Evolutionary conservation across 2,113 vertebrate species (phyloP), one percentile per base, ranked within the genome.

Genomic region (Tachycineta bicolor): DNA sequence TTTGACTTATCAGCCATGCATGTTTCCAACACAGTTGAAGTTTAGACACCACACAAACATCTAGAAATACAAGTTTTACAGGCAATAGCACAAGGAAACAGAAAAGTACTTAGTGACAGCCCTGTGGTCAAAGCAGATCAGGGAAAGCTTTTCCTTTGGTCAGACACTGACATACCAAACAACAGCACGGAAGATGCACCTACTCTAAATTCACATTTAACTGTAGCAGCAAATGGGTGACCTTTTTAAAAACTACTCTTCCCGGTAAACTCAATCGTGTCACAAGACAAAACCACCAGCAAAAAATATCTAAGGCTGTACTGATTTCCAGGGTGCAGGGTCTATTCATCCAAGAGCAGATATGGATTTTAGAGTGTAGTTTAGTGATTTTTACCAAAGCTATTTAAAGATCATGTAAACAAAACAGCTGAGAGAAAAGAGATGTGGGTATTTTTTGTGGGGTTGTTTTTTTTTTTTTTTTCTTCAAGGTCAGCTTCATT

Each of bases 381-480:
- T 84, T 7, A 73, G 25, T 43, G 49, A 52, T 12, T 59, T 39
- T 44, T 47, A 74, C 7, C 4, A 0, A 67, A 39, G 16, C 41
- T 56, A 73, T 41, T 89, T 69, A 64, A 63, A 69, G 18, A 60
- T 24, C 18, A 77, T 3, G 12, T 67, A 74, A 81, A 58, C 3
- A 39, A 73, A 73, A 77, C 13, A 50, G 13, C 7, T 39, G 11
- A 34, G 7, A 2, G 6, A 55, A 69, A 56, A 20, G 0, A 18
- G 0, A 41, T 1, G 1, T 4, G 10, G 37, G 37, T 37, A 37
- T 37, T 11, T n/a, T n/a, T n/a, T n/a, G n/a, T n/a, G n/a, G n/a
- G n/a, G n/a, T n/a, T n/a, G n/a, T n/a, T n/a, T 83, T 74, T n/a
- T 28, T 41, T 6, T 43, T 41, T 74, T 46, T 78, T 56, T 22